phyloP scores from a whole-genome alignment of 2,113 vertebrate species.

The Mesocricetus auratus region DNA sequence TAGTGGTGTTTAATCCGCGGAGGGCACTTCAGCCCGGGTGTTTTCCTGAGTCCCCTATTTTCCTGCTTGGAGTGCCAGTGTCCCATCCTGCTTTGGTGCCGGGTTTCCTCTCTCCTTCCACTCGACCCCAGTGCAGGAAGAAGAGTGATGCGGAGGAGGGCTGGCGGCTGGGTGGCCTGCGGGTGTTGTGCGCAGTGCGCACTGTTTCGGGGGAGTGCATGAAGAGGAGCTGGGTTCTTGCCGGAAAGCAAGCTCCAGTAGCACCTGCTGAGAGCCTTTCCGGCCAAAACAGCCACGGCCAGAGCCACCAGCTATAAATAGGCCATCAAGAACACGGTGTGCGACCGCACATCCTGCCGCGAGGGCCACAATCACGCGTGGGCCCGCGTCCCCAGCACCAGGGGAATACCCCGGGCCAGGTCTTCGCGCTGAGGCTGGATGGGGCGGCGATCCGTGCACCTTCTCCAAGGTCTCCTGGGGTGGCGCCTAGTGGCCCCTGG shows the following conservation, averaged over 20 bases:
- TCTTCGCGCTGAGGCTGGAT: background rate
- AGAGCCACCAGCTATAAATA: slow-evolving; percentile 71
- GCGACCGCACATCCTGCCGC: slow-evolving; percentile 36
- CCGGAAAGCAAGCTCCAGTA: background rate
- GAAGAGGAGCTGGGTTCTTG: background rate
- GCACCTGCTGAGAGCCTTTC: slow-evolving; percentile 66
- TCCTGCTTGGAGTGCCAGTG: background rate
- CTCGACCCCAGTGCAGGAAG: background rate
- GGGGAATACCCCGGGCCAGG: background rate
- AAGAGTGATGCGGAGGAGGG: background rate
- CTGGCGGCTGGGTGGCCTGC: background rate
- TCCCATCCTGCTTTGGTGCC: background rate
- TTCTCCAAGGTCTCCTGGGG: background rate
- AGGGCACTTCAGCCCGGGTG: background rate
- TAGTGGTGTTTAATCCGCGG: background rate
- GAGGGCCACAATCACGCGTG: slow-evolving; percentile 15
- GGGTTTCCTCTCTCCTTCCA: background rate
- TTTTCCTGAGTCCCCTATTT: background rate
- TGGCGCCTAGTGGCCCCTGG: background rate
- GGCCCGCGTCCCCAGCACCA: background rate
- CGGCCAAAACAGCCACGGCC: background rate
- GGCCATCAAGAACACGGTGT: slow-evolving; percentile 15
- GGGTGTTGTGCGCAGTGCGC: background rate
- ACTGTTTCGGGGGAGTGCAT: background rate
- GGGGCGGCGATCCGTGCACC: background rate